These are phyloP conservation scores for Drosophila eugracilis DNA, from an alignment of 1,140 invertebrate species.

Conservation along the genomic window DNA sequence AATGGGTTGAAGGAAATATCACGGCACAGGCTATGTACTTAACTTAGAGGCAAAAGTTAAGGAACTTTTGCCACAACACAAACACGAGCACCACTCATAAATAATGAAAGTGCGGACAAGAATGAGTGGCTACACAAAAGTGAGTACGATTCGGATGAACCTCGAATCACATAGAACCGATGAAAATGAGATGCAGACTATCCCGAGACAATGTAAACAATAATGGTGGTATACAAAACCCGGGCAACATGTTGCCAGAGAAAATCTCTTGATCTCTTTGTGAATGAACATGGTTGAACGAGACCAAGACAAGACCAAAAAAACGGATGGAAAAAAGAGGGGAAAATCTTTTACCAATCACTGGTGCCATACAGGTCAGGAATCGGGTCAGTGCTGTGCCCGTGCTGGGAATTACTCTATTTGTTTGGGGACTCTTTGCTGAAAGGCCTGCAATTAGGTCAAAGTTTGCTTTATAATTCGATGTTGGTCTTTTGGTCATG, in stretches of 20 bases:
- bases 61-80: conserved; percentile 37
- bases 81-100: conserved; percentile 33
- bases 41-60: conserved; percentile 19
- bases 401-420: conserved; percentile 45
- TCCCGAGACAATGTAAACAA: conserved; percentile 36
- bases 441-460: conserved; percentile 69
- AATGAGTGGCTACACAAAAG: conserved; percentile 5
- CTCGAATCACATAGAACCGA: conserved; percentile 34
- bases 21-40: conserved; percentile 26
- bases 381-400: conserved; percentile 79
- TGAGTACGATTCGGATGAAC: conserved; percentile 21
- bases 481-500: conserved; percentile 47
- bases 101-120: conserved; percentile 36
- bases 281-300: conserved; percentile 40
- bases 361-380: conserved; percentile 83
- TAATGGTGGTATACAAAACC: conserved; percentile 17
- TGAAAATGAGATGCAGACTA: conserved; percentile 18
- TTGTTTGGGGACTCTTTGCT: conserved; percentile 21
- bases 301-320: conserved; percentile 25
- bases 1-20: conserved; percentile 34
- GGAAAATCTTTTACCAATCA: conserved; percentile 73
- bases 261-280: conserved; percentile 22
- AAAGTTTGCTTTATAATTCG: conserved; percentile 49
- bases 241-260: conserved; percentile 43
- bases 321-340: neutral